Base-by-base conservation (phyloP, 2,113 vertebrate genomes). In the Tinamus guttatus region DNA sequence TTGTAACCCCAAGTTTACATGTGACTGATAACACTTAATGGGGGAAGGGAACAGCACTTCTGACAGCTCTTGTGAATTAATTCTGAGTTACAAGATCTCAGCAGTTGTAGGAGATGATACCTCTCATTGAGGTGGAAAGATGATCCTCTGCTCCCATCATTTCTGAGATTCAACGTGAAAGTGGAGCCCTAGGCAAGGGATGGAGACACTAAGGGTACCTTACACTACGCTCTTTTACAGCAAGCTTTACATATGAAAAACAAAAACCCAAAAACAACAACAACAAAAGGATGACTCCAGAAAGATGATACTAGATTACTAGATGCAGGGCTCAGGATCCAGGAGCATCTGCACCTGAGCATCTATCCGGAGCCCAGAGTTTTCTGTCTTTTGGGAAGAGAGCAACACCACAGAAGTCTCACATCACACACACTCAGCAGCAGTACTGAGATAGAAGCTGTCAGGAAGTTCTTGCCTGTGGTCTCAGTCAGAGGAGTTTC, bases 141-240 rank as follows among this genome's bases (percentile, higher is more conserved):
- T 54, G 40, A 75, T 59, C 9, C 40, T 70, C 54, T 32, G 3
- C 32, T 81, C 40, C 28, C 54, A 80, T 13, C 9, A 13, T 71
- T 89, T 71, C 54, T 1, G 5, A 84, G 63, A 62, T 13, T 30
- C 58, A 40, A 9, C 0, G 1, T 24, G 5, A 17, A 70, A 74
- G 14, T 4, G 59, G 20, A 56, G 49, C 27, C 40, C 49, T 7
- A 30, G 11, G 22, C 43, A 82, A 70, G 43, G 43, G 36, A 73
- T 1, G 1, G 43, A 54, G 60, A 0, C 0, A 54, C 60, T 18
- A 38, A 60, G 16, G 19, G 34, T 22, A 21, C 49, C 74, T 15
- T 13, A 43, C 49, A 11, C 70, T 8, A 30, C 85, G 34, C 56
- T 91, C 51, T 24, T 78, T 60, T 67, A 82, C 49, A 64, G 34